Evolutionary conservation across 1,140 invertebrate species (phyloP), one percentile per base, ranked within the genome.

Genomic region (Drosophila kikkawai): DNA sequence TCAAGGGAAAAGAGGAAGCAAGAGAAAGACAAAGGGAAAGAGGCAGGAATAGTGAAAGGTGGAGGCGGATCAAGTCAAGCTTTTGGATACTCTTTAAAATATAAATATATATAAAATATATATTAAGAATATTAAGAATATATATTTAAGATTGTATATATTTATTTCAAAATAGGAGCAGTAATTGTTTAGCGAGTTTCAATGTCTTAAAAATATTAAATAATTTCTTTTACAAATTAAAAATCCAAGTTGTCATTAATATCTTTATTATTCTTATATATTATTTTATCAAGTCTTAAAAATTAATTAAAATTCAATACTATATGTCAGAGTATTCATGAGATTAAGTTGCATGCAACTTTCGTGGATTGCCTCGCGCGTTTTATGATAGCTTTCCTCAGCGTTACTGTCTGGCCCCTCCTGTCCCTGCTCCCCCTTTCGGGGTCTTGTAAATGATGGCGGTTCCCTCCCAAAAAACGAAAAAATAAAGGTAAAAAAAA

Each of bases 1-100:
- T 73, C 67, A 73, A 71, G 37, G 68, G 68, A 71, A 73, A 71
- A 37, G 51, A 55, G 51, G 63, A 67, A 48, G 29, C 37, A 34
- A 48, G 67, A 34, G 65, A 7, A 9, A 37, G 41, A 45, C 32
- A 19, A 29, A 34, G 58, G 19, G 41, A 37, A 13, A 47, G 42
- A 32, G 41, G 13, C 22, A 42, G 53, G 13, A 22, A 9, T 42
- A n/a, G 66, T 45, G 61, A 53, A 66, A 53, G 48, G 51, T 55
- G 51, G 34, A 29, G 41, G 67, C n/a, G 50, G 50, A 67, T 57
- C 42, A 48, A 47, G 15, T 6, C 36, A 69, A 11, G 34, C 22
- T 29, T 19, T 11, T 19, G 34, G 6, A 71, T 50, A 29, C 69
- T 36, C 51, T 70, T 34, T 13, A 22, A 22, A 7, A 7, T 1